A percentile compares a stretch with the other conserved stretches of the same genome.
Conservation (phyloP, 2,113 vertebrate genomes). For the Periophthalmodon schlosseri region DNA sequence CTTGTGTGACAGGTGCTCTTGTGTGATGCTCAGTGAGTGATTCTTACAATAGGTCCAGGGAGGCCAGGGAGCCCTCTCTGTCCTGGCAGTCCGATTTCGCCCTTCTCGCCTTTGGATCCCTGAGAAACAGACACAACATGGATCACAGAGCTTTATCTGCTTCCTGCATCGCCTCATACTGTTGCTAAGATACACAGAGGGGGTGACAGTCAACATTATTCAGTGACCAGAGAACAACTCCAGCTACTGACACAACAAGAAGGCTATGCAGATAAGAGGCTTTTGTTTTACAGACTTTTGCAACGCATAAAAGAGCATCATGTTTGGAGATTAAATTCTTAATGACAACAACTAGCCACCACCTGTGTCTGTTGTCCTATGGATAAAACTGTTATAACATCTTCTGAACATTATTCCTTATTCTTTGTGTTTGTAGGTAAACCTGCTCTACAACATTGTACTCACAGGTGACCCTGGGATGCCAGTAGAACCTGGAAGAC, state of each 20-base stretch:
- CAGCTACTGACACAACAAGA: conserved; percentile 13
- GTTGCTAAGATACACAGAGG: conserved; percentile 69
- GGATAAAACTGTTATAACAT: not conserved
- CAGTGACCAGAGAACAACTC: conserved; percentile 43
- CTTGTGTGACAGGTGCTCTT: not conserved
- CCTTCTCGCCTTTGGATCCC: conserved; percentile 81
- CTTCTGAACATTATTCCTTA: not conserved
- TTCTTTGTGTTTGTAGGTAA: not conserved
- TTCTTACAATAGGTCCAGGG: conserved; percentile 71
- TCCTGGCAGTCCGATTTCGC: conserved; percentile 80
- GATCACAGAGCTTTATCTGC: conserved; percentile 54
- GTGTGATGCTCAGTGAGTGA: conserved; percentile 12
- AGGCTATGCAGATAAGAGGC: conserved; percentile 14
- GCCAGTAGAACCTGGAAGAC: conserved; percentile 77
- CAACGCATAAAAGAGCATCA: not conserved
- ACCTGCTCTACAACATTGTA: conserved; percentile 28
- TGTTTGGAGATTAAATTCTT: not conserved
- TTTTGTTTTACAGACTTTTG: not conserved
- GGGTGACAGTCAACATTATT: conserved; percentile 48
- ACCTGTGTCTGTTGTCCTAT: not conserved
- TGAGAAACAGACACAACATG: conserved; percentile 66
- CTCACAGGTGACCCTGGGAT: conserved; percentile 73
- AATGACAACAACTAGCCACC: not conserved
- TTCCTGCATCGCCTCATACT: conserved; percentile 34
- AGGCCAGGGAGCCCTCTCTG: conserved; percentile 78